Percentiles rank a stretch among this genome's conserved stretches.
These are phyloP conservation scores for Melanotaenia parkinsoni DNA, from an alignment of 2,797 vertebrate species.

Conservation along the genomic window DNA sequence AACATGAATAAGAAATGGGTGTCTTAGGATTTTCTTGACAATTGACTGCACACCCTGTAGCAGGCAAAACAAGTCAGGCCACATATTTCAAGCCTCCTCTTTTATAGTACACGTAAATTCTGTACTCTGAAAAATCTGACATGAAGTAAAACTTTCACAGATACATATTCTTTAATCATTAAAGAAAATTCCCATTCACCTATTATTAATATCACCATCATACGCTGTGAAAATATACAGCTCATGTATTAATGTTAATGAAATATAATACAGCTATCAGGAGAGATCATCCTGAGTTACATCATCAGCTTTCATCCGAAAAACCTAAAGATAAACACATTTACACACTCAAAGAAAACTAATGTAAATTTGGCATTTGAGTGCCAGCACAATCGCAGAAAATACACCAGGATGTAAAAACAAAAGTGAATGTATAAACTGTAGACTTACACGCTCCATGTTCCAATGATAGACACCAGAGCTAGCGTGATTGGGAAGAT, in stretches of 20 bases:
- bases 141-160: neutral
- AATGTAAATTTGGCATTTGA: neutral
- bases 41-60: neutral
- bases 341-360: neutral
- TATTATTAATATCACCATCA: neutral
- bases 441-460: conserved; percentile 84
- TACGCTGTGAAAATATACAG: neutral
- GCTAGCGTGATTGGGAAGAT: conserved; percentile 79
- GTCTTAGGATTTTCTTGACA: neutral
- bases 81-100: conserved; percentile 32
- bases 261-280: neutral
- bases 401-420: conserved; percentile 3
- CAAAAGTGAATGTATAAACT: conserved; percentile 11
- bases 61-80: conserved; percentile 4
- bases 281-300: neutral
- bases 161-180: neutral
- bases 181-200: neutral
- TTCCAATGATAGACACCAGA: conserved; percentile 81
- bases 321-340: neutral
- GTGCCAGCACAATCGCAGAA: conserved; percentile 3
- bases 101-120: neutral
- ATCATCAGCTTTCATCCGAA: neutral
- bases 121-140: neutral
- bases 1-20: neutral
- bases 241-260: neutral